Percentiles rank a stretch among this genome's conserved stretches.
Evolutionary conservation across 2,797 vertebrate genomes (phyloP).

Genomic region (Loris lydekkerianus): DNA sequence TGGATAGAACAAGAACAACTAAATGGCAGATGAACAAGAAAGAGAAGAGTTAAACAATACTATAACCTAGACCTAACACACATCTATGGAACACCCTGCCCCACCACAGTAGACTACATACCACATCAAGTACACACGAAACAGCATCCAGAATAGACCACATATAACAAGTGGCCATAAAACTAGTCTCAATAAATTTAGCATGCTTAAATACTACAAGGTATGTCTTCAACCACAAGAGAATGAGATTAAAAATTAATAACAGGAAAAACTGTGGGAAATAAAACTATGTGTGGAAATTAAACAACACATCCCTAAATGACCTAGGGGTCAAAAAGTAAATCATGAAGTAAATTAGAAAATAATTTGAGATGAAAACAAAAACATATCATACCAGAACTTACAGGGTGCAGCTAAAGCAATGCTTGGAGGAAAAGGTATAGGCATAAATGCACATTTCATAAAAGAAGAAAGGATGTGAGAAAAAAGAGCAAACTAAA

Average conservation of each 20-base stretch:
- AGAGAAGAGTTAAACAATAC: background rate
- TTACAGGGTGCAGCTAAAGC: background rate
- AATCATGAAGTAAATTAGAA: background rate
- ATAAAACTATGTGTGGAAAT: background rate
- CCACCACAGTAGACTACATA: background rate
- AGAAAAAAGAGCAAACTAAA: background rate
- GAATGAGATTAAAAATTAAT: background rate
- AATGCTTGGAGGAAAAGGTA: background rate
- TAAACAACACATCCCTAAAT: background rate
- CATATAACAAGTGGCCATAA: background rate
- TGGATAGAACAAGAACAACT: background rate
- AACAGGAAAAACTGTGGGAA: background rate
- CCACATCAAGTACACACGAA: background rate
- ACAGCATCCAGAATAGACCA: background rate
- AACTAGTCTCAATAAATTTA: background rate
- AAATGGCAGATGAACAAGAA: background rate
- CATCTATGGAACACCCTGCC: background rate
- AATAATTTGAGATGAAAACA: background rate
- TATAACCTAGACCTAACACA: background rate
- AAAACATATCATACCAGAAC: background rate
- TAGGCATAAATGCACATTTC: background rate
- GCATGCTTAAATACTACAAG: background rate
- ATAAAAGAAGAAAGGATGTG: background rate
- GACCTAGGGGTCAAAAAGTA: background rate
- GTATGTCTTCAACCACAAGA: background rate